Evolutionary conservation across 2,888 invertebrate species (phyloP).

Genomic region (Pollenia angustigena): DNA sequence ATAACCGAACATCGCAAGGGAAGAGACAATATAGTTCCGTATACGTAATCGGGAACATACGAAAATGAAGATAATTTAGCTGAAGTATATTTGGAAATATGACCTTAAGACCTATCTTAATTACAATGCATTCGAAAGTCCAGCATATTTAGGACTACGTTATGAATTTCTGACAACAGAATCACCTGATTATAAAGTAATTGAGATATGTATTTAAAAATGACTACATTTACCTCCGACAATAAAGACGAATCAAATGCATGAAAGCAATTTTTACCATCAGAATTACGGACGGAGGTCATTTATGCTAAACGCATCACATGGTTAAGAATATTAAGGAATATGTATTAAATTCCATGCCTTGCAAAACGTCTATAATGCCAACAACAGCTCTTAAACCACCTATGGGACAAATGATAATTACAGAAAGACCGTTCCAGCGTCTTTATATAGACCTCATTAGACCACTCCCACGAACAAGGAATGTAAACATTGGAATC

Average conservation of each 20-base stretch:
- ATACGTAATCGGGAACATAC: too few relatives aligned
- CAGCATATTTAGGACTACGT: background rate
- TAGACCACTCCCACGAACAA: slow-evolving; percentile 3
- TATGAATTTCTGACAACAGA: background rate
- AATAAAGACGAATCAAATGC: background rate
- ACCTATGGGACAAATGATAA: background rate
- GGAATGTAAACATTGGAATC: background rate
- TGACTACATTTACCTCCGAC: background rate
- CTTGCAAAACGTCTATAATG: slow-evolving; percentile 2
- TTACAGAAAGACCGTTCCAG: too few relatives aligned
- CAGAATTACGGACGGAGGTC: background rate
- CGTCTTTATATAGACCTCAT: too few relatives aligned
- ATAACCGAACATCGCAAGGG: too few relatives aligned
- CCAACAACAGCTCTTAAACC: background rate
- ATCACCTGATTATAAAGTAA: background rate
- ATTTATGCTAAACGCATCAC: background rate
- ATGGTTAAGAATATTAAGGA: background rate
- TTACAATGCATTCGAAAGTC: background rate
- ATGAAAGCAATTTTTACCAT: background rate
- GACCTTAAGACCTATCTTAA: too few relatives aligned
- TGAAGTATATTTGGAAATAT: too few relatives aligned
- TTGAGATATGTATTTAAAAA: slow-evolving; percentile 4
- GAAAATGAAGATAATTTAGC: too few relatives aligned
- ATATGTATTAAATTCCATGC: background rate
- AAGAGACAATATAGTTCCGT: too few relatives aligned